Percentiles rank a stretch among this genome's conserved stretches.
These are phyloP conservation scores for Halocynthia aurantium DNA, from an alignment of 23 tunicate genomes.

Conservation along the genomic window DNA sequence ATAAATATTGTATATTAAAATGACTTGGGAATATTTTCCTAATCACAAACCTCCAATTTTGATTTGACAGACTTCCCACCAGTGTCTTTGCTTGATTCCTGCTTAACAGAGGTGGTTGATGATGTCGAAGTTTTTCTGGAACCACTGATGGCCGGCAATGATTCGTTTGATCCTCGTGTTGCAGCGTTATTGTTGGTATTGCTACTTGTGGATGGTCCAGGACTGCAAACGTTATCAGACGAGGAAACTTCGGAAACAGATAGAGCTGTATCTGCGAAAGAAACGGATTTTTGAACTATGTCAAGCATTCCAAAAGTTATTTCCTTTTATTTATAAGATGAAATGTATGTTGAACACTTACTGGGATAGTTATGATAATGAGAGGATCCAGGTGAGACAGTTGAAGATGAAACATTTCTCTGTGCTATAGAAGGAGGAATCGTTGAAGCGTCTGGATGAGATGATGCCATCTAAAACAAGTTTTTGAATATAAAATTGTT, in stretches of 20 bases:
- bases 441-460: too few relatives aligned
- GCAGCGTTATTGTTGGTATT: constrained; percentile 9
- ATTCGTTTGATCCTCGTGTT: not conserved
- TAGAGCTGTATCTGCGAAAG: constrained; percentile 2
- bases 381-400: too few relatives aligned
- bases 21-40: not conserved
- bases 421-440: too few relatives aligned
- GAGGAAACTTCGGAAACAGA: constrained; percentile 24
- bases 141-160: not conserved
- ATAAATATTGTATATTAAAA: too few relatives aligned
- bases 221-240: constrained; percentile 7
- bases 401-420: too few relatives aligned
- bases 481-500: too few relatives aligned
- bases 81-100: constrained; percentile 9
- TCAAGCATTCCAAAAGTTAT: too few relatives aligned
- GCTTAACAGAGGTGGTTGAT: constrained; percentile 14
- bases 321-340: too few relatives aligned
- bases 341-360: too few relatives aligned
- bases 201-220: constrained; percentile 4
- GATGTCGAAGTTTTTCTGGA: not conserved
- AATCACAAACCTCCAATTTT: constrained; percentile 6
- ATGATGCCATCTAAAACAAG: too few relatives aligned
- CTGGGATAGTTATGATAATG: too few relatives aligned
- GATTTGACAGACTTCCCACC: constrained; percentile 7
- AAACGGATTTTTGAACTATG: too few relatives aligned